Evolutionary conservation across 1,140 invertebrate species (phyloP).

Genomic region (Calosoma granatense): DNA sequence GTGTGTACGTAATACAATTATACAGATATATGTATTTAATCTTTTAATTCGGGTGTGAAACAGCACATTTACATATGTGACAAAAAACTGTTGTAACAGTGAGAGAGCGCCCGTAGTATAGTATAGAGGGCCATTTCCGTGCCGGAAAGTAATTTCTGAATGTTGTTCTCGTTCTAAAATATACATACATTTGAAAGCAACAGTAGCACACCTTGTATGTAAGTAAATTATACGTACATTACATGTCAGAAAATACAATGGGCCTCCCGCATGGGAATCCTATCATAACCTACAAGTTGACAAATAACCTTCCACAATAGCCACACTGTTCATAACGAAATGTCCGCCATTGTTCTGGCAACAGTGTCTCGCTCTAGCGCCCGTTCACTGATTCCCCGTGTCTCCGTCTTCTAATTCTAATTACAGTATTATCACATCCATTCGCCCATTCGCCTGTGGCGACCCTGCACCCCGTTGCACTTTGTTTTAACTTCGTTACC

Average conservation of each 20-base stretch:
- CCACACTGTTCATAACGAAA: not conserved
- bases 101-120: not conserved
- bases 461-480: not conserved
- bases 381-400: not conserved
- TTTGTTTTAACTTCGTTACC: not conserved
- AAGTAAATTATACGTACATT: constrained; percentile 7
- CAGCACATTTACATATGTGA: too few species aligned
- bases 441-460: not conserved
- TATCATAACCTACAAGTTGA: constrained; percentile 9
- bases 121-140: not conserved
- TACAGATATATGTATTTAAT: too few species aligned
- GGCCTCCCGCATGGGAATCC: constrained; percentile 2
- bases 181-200: not conserved
- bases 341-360: not conserved
- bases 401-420: constrained; percentile 3
- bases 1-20: too few species aligned
- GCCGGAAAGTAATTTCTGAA: not conserved
- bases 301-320: constrained; percentile 7
- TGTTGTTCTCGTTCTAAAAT: not conserved
- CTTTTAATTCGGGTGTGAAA: too few species aligned
- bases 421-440: constrained; percentile 1
- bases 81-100: too few species aligned
- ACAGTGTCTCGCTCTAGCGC: not conserved
- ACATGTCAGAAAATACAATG: constrained; percentile 5
- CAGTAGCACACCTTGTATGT: not conserved